Evolutionary conservation across 2,888 invertebrate genomes (phyloP).

Genomic region (Masnerella sp.): DNA sequence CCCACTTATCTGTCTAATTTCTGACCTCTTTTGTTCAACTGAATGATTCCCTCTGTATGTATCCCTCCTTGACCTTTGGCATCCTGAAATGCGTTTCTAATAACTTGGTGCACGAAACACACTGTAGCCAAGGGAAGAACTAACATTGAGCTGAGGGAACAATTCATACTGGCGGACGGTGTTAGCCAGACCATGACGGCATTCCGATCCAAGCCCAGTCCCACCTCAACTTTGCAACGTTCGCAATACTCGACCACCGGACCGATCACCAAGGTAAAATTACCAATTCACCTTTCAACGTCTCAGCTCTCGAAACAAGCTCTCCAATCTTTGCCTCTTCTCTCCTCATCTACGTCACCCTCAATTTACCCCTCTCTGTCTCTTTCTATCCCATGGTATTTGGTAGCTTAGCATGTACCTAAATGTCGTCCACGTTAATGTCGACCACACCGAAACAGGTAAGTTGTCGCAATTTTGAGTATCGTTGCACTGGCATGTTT

Average conservation of each 20-base stretch:
- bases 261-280: slow-evolving; percentile 95
- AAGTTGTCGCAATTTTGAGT: not conserved
- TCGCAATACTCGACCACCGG: slow-evolving; percentile 85
- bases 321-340: slow-evolving; percentile 17
- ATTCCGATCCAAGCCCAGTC: slow-evolving; percentile 96
- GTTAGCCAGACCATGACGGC: slow-evolving; percentile 99
- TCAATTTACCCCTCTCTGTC: not conserved
- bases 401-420: no score
- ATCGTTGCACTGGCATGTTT: slow-evolving; percentile 53
- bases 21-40: no score
- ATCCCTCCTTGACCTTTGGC: slow-evolving; percentile 63
- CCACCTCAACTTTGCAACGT: slow-evolving; percentile 84
- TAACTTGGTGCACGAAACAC: slow-evolving; percentile 77
- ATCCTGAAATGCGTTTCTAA: slow-evolving; percentile 69
- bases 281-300: slow-evolving; percentile 23
- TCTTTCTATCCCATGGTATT: not conserved
- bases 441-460: no score
- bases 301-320: slow-evolving; percentile 8
- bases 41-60: no score
- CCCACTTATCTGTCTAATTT: no score
- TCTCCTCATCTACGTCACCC: not conserved
- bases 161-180: slow-evolving; percentile 99
- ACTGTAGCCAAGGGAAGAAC: slow-evolving; percentile 98
- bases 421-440: no score
- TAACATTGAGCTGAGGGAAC: slow-evolving; percentile 99